phyloP scores from a whole-genome alignment of 2,113 vertebrate species.

The Callionymus lyra region DNA sequence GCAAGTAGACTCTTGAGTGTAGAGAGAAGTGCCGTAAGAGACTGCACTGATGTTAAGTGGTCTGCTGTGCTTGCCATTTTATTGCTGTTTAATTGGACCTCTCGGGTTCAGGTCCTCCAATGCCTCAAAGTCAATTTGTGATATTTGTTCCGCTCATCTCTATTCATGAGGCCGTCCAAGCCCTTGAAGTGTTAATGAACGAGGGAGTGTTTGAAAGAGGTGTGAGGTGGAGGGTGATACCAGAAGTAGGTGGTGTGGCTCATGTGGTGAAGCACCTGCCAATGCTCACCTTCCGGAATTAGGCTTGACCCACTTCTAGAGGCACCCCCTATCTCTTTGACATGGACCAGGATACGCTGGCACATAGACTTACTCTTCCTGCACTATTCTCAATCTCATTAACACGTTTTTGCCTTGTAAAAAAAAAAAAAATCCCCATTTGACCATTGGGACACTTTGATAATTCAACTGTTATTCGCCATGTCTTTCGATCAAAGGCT shows the following conservation, averaged over 20 bases:
- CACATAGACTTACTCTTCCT: background rate
- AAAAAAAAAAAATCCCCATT: conserved; percentile 19
- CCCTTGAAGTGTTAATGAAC: conserved; percentile 53
- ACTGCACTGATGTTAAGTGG: too few relatives aligned
- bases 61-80: conserved; percentile 5
- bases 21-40: too few relatives aligned
- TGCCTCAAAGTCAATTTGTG: conserved; percentile 25
- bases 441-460: too few relatives aligned
- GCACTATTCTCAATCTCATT: conserved; percentile 21
- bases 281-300: conserved; percentile 29
- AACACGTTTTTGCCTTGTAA: conserved; percentile 13
- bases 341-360: conserved; percentile 2
- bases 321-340: conserved; percentile 6
- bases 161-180: conserved; percentile 38
- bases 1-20: too few relatives aligned
- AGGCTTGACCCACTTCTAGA: conserved; percentile 39
- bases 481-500: too few relatives aligned
- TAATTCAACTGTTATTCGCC: too few relatives aligned
- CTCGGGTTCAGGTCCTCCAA: conserved; percentile 20
- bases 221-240: conserved; percentile 19
- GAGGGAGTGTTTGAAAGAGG: conserved; percentile 18
- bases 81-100: conserved; percentile 22
- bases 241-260: conserved; percentile 27
- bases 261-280: conserved; percentile 38
- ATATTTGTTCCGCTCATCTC: conserved; percentile 39